phyloP scores from a whole-genome alignment of 2,888 invertebrate species.

The Drosophila picticornis region DNA sequence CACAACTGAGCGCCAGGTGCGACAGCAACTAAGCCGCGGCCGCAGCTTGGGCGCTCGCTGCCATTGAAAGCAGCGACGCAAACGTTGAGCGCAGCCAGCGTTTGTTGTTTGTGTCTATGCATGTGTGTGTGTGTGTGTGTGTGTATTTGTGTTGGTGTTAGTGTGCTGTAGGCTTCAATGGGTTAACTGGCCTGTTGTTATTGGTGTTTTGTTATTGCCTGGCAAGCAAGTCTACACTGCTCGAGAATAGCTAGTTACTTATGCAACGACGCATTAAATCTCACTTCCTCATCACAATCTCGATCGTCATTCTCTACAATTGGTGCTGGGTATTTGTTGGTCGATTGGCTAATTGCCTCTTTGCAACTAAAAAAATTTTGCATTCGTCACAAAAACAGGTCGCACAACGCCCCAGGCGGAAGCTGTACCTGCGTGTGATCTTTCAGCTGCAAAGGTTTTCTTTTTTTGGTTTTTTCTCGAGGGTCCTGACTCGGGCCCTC shows the following conservation, averaged over 20 bases:
- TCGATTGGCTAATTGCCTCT: neutral
- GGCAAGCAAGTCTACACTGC: slow-evolving; percentile 18
- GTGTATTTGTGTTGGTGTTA: slow-evolving; percentile 1
- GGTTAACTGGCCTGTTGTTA: slow-evolving; percentile 45
- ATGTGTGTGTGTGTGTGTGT: neutral
- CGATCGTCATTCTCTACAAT: neutral
- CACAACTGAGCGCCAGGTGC: slow-evolving; percentile 77
- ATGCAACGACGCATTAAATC: neutral
- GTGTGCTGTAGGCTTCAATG: slow-evolving; percentile 48
- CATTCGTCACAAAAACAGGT: slow-evolving; percentile 1
- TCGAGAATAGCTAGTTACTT: neutral
- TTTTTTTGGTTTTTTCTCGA: neutral
- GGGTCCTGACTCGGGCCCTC: neutral
- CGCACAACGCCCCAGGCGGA: slow-evolving; percentile 1
- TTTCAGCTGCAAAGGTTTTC: slow-evolving; percentile 8
- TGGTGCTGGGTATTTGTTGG: neutral
- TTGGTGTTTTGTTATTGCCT: slow-evolving; percentile 36
- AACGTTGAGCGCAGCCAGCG: slow-evolving; percentile 40
- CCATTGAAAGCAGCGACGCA: slow-evolving; percentile 32
- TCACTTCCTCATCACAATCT: neutral
- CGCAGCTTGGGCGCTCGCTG: slow-evolving; percentile 50
- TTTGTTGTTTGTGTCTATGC: neutral
- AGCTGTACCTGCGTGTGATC: neutral
- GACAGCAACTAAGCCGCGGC: slow-evolving; percentile 48
- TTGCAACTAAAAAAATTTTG: neutral